A percentile compares a stretch with the other conserved stretches of the same genome.
Evolutionary conservation across 2,113 vertebrate species (phyloP).

Genomic region (Mobula birostris): DNA sequence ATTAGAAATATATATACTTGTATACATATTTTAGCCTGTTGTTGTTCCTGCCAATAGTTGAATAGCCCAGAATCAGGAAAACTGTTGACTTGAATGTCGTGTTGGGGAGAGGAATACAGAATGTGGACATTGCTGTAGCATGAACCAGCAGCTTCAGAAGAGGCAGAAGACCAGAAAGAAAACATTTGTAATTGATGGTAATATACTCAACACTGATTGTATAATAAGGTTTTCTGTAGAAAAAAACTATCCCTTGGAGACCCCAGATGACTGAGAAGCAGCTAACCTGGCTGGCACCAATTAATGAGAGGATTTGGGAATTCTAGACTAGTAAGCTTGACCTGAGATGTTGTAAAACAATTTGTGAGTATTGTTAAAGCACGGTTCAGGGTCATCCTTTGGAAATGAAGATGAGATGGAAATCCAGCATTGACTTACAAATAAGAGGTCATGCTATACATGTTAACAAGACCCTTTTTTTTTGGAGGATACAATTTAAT

Average conservation of each 20-base stretch:
- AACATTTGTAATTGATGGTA: not conserved
- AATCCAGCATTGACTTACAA: not conserved
- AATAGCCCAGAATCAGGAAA: not conserved
- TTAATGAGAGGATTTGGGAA: not conserved
- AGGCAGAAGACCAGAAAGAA: not conserved
- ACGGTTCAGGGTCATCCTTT: not conserved
- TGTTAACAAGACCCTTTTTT: not conserved
- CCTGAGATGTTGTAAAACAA: not conserved
- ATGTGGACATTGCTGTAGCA: not conserved
- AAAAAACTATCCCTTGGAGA: not conserved
- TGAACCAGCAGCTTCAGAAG: not conserved
- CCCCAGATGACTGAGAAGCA: not conserved
- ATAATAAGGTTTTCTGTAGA: not conserved
- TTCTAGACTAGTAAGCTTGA: not conserved
- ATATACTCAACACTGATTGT: not conserved
- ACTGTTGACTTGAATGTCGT: not conserved
- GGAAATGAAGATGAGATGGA: slow-evolving; percentile 1
- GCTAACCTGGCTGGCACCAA: not conserved
- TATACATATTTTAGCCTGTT: not conserved
- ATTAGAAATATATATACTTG: not conserved
- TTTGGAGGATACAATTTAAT: not conserved
- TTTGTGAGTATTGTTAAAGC: not conserved
- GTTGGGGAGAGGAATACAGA: not conserved
- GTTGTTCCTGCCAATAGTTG: not conserved
- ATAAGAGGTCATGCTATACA: not conserved